These are phyloP conservation scores for Acrobasis suavella DNA, from an alignment of 2,888 invertebrate species.

Conservation along the genomic window DNA sequence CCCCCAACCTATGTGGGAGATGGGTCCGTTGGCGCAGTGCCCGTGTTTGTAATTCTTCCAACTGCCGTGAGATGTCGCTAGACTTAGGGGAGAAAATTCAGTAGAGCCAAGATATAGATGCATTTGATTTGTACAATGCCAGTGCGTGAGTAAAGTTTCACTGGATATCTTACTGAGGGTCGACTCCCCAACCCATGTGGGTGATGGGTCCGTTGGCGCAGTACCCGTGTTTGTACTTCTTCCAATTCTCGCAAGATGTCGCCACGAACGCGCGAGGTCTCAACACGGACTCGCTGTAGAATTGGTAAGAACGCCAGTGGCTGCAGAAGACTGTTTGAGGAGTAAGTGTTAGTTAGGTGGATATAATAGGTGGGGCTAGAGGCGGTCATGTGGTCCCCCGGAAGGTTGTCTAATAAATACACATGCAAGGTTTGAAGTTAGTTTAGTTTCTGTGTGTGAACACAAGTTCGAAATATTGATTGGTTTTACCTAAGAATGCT, in stretches of 20 bases:
- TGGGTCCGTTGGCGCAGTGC: background rate
- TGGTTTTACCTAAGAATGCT: too few species aligned
- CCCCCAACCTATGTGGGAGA: background rate
- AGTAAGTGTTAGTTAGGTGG: constrained; percentile 24
- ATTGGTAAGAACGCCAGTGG: constrained; percentile 84
- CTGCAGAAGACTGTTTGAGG: constrained; percentile 82
- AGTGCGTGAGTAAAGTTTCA: constrained; percentile 2
- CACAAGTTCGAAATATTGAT: too few species aligned
- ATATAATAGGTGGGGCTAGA: too few species aligned
- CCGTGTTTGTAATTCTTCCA: too few species aligned
- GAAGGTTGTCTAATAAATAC: too few species aligned
- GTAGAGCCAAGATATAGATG: too few species aligned
- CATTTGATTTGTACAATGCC: too few species aligned
- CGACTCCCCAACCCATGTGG: constrained; percentile 77
- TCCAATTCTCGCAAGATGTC: constrained; percentile 73
- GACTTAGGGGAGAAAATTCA: too few species aligned
- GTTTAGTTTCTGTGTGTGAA: too few species aligned
- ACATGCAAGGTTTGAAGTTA: too few species aligned
- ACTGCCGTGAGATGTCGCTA: too few species aligned
- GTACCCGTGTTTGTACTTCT: constrained; percentile 63
- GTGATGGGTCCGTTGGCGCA: constrained; percentile 57
- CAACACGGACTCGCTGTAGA: constrained; percentile 82
- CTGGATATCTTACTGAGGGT: constrained; percentile 63
- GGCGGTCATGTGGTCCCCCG: too few species aligned
- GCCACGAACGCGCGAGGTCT: constrained; percentile 74